Evolutionary conservation across 2,113 vertebrate species (phyloP).

Genomic region (Cyprinus carpio): DNA sequence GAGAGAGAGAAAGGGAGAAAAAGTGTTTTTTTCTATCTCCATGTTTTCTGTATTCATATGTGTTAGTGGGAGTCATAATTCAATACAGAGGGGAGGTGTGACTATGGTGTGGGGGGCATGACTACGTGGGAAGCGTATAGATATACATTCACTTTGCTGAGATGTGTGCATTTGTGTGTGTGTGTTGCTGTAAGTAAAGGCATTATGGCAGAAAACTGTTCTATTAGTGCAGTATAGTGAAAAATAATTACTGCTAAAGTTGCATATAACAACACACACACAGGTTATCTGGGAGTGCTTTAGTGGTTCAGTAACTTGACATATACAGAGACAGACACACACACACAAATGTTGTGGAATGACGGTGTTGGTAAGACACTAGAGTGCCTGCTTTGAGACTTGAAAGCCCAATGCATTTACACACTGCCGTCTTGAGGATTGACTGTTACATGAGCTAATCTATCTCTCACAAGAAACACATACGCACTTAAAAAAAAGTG

Average conservation of each 20-base stretch:
- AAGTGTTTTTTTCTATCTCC: constrained; percentile 6
- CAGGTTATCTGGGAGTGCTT: background rate
- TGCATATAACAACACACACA: background rate
- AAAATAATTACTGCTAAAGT: constrained; percentile 21
- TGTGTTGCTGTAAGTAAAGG: background rate
- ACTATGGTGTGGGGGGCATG: constrained; percentile 29
- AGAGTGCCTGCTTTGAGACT: background rate
- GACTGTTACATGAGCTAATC: constrained; percentile 29
- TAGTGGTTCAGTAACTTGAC: background rate
- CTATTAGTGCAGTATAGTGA: background rate
- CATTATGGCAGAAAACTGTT: background rate
- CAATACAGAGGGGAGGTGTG: constrained; percentile 27
- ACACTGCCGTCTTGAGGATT: constrained; percentile 7
- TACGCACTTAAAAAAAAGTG: background rate
- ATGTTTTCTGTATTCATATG: constrained; percentile 37
- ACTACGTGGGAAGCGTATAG: constrained; percentile 28
- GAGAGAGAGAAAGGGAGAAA: background rate
- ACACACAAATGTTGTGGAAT: background rate
- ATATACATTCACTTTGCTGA: constrained; percentile 15
- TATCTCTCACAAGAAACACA: constrained; percentile 16
- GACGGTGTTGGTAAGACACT: background rate
- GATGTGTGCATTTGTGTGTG: background rate
- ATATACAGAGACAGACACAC: constrained; percentile 15
- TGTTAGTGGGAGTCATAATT: constrained; percentile 25
- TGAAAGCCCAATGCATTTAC: constrained; percentile 33